Evolutionary conservation across 2,888 invertebrate species (phyloP).

Genomic region (Megalurothrips usitatus): DNA sequence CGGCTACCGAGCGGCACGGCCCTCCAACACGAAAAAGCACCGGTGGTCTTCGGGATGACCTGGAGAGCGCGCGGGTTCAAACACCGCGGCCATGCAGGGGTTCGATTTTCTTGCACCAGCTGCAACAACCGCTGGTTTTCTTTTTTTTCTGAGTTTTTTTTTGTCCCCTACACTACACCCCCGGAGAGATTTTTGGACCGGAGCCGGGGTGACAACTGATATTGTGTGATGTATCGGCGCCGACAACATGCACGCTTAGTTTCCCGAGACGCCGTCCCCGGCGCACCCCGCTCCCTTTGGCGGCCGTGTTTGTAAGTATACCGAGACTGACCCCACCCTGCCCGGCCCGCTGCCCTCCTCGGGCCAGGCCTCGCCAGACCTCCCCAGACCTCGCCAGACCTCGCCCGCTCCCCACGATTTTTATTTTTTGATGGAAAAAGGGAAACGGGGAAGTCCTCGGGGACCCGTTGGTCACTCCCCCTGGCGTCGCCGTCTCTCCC

Average conservation of each 20-base stretch:
- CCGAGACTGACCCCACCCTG: slow-evolving; percentile 3
- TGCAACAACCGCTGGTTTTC: background rate
- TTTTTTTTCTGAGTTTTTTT: background rate
- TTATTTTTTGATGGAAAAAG: slow-evolving; percentile 24
- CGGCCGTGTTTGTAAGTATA: background rate
- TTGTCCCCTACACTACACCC: background rate
- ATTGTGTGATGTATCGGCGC: slow-evolving; percentile 24
- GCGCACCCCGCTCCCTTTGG: background rate
- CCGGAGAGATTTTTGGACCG: background rate
- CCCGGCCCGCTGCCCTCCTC: background rate
- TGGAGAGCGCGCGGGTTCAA: too few species aligned
- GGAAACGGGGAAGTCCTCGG: background rate
- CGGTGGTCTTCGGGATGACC: too few species aligned
- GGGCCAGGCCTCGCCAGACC: background rate
- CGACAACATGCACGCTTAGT: slow-evolving; percentile 13
- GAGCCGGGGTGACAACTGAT: slow-evolving; percentile 1
- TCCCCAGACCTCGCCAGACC: too few species aligned
- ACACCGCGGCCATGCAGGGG: too few species aligned
- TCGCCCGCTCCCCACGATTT: slow-evolving; percentile 7
- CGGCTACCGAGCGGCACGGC: too few species aligned
- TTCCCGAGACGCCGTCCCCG: background rate
- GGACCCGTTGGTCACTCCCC: slow-evolving; percentile 25
- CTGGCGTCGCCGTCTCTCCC: background rate
- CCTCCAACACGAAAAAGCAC: too few species aligned
- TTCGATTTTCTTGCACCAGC: too few species aligned